phyloP scores from a whole-genome alignment of 2,797 vertebrate genomes.

The Acrossocheilus fasciatus region DNA sequence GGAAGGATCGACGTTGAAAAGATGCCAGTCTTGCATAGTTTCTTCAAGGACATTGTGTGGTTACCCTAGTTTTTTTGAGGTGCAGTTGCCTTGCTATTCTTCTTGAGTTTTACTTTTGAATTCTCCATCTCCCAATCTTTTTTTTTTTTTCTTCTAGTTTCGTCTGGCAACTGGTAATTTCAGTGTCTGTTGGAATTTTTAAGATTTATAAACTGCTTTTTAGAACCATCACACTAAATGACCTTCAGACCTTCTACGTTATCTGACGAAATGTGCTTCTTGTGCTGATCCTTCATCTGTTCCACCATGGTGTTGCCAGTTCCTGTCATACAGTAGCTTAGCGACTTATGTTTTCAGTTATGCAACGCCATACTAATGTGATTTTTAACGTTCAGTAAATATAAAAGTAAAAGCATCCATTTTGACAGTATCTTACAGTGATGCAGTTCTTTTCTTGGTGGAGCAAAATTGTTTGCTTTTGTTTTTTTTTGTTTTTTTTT shows the following conservation, averaged over 20 bases:
- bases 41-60: slow-evolving; percentile 37
- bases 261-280: slow-evolving; percentile 21
- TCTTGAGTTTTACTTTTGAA: slow-evolving; percentile 72
- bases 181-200: slow-evolving; percentile 77
- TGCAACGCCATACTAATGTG: slow-evolving; percentile 47
- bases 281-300: slow-evolving; percentile 7
- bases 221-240: background rate
- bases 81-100: background rate
- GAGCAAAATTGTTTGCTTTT: background rate
- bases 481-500: slow-evolving; percentile 49
- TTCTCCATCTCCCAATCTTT: background rate
- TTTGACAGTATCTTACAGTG: slow-evolving; percentile 2
- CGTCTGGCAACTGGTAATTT: slow-evolving; percentile 81
- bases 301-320: background rate
- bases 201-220: slow-evolving; percentile 43
- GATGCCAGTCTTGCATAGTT: slow-evolving; percentile 48
- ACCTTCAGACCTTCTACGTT: background rate
- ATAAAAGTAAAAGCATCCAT: background rate
- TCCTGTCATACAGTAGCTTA: slow-evolving; percentile 36
- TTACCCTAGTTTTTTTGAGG: background rate
- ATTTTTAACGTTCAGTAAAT: slow-evolving; percentile 41
- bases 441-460: slow-evolving; percentile 10
- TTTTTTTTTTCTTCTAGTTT: slow-evolving; percentile 56
- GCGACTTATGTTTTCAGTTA: slow-evolving; percentile 44
- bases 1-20: slow-evolving; percentile 92